Conservation (phyloP, 1,140 invertebrate species). For the Neelides sp. region DNA sequence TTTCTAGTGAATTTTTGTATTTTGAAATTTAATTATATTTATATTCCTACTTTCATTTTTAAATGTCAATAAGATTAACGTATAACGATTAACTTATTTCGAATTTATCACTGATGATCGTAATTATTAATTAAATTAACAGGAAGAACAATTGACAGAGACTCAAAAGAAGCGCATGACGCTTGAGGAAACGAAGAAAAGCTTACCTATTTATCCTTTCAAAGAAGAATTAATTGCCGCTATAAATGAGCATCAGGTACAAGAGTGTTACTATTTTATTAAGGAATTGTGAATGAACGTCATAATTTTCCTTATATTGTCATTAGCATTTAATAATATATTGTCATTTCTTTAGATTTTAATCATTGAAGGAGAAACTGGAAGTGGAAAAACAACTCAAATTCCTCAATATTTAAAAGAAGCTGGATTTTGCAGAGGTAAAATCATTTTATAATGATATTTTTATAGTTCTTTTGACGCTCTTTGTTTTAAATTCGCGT, state of each 20-base stretch:
- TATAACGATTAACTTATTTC: too few relatives aligned
- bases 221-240: constrained; percentile 76
- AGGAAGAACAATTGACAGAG: constrained; percentile 47
- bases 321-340: constrained; percentile 6
- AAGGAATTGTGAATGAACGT: not conserved
- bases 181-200: constrained; percentile 84
- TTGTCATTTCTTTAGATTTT: constrained; percentile 44
- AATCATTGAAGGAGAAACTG: constrained; percentile 97
- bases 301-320: not conserved
- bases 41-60: not conserved
- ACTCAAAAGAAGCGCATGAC: constrained; percentile 61
- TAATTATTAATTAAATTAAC: constrained; percentile 21
- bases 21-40: not conserved
- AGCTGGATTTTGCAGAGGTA: constrained; percentile 61
- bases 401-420: constrained; percentile 95
- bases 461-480: not conserved
- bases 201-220: constrained; percentile 89
- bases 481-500: too few relatives aligned
- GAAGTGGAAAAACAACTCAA: constrained; percentile 96
- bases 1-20: not conserved
- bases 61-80: too few relatives aligned
- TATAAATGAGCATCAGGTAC: constrained; percentile 72
- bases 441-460: not conserved
- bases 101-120: too few relatives aligned
- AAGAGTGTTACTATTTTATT: constrained; percentile 7